These are phyloP conservation scores for Sebastes steindachneri DNA, from an alignment of 2,797 vertebrate species.

Conservation along the genomic window DNA sequence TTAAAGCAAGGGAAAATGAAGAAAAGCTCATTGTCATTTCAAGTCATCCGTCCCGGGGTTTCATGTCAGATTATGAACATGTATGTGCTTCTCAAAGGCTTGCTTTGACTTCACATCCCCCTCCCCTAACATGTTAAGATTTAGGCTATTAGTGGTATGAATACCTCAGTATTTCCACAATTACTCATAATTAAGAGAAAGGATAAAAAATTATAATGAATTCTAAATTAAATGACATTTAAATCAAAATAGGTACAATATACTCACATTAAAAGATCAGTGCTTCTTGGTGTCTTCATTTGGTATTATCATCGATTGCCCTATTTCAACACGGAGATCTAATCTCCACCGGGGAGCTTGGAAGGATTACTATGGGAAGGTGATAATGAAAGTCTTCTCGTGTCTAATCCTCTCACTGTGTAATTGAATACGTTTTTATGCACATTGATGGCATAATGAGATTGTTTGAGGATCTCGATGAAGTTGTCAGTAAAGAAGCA, in stretches of 20 bases:
- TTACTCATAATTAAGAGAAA: slow-evolving; percentile 17
- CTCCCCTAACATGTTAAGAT: slow-evolving; percentile 4
- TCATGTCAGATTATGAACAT: slow-evolving; percentile 46
- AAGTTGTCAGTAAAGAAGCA: slow-evolving; percentile 27
- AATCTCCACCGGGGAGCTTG: slow-evolving; percentile 46
- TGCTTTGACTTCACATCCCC: slow-evolving; percentile 21
- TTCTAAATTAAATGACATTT: slow-evolving; percentile 13
- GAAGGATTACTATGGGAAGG: slow-evolving; percentile 54
- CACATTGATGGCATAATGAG: slow-evolving; percentile 40
- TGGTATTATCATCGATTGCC: slow-evolving; percentile 30
- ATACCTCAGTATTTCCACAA: slow-evolving; percentile 6
- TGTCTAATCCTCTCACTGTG: slow-evolving; percentile 48
- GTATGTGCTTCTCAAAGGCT: slow-evolving; percentile 30
- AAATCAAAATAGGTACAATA: slow-evolving; percentile 10
- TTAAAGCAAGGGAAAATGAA: slow-evolving; percentile 50
- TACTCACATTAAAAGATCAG: slow-evolving; percentile 1
- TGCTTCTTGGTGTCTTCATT: slow-evolving; percentile 14
- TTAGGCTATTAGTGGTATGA: slow-evolving; percentile 10
- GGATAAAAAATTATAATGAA: neutral
- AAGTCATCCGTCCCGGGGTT: slow-evolving; percentile 38
- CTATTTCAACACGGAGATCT: slow-evolving; percentile 48
- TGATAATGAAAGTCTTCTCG: slow-evolving; percentile 53
- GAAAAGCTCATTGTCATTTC: slow-evolving; percentile 54
- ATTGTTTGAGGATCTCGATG: slow-evolving; percentile 47
- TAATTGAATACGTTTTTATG: slow-evolving; percentile 55